Percentiles rank a stretch among this genome's conserved stretches.
phyloP scores from a whole-genome alignment of 1,140 invertebrate genomes.

The Macrocentrus cingulum region DNA sequence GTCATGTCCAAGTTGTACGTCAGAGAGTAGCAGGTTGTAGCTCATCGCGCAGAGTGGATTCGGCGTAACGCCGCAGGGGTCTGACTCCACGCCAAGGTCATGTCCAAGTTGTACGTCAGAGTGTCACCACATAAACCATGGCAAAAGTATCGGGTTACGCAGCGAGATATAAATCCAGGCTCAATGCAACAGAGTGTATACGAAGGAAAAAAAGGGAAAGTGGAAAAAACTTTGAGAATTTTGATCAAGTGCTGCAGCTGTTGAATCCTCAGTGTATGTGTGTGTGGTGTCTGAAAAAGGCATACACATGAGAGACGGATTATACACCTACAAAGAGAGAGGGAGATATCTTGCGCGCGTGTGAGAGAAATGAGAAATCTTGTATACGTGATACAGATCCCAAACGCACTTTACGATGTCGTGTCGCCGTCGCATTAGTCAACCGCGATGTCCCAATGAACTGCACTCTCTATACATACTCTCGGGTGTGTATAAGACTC shows the following conservation, averaged over 20 bases:
- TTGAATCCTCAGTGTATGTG: too few relatives aligned
- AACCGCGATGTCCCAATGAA: conserved; percentile 24
- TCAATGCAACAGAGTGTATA: not conserved
- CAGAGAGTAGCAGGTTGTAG: conserved; percentile 33
- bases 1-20: conserved; percentile 38
- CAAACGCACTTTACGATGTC: conserved; percentile 36
- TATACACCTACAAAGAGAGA: not conserved
- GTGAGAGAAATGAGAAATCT: conserved; percentile 3
- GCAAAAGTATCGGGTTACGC: conserved; percentile 54
- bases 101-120: conserved; percentile 23
- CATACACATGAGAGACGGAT: not conserved
- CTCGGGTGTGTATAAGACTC: conserved; percentile 12
- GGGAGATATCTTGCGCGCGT: not conserved
- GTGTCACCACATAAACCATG: conserved; percentile 56
- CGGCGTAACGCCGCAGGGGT: conserved; percentile 50
- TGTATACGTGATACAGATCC: conserved; percentile 30
- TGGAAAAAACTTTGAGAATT: conserved; percentile 1
- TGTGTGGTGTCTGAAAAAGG: not conserved
- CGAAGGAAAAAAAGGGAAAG: not conserved
- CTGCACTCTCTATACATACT: conserved; percentile 12
- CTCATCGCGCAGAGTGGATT: conserved; percentile 43
- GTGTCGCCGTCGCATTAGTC: conserved; percentile 37
- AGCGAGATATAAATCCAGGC: conserved; percentile 9
- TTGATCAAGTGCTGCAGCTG: conserved; percentile 1
- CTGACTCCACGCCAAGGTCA: conserved; percentile 38